These are phyloP conservation scores for Pantherophis alleghaniensis DNA, from an alignment of 2,797 vertebrate genomes.

Conservation along the genomic window DNA sequence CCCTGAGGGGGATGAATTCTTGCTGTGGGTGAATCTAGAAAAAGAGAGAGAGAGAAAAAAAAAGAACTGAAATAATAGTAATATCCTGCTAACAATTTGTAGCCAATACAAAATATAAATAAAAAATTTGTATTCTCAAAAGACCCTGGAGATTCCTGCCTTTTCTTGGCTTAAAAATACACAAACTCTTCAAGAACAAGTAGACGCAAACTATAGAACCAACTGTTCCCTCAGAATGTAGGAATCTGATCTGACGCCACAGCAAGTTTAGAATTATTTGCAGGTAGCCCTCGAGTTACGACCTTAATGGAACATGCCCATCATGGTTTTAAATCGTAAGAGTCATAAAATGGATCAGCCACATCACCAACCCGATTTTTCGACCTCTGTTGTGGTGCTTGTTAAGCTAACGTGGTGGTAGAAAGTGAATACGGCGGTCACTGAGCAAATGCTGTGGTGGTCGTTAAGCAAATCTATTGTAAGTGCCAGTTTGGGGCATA, in stretches of 20 bases:
- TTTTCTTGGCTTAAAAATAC: background rate
- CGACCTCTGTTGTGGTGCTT: background rate
- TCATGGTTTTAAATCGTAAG: background rate
- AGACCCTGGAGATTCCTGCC: background rate
- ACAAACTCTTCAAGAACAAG: background rate
- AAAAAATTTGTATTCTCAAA: background rate
- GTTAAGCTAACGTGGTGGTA: background rate
- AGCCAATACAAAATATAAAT: too few relatives aligned
- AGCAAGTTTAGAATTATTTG: background rate
- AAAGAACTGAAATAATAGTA: background rate
- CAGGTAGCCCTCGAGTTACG: background rate
- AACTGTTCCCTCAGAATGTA: background rate
- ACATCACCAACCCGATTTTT: background rate
- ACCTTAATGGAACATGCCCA: background rate
- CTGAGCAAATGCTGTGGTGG: background rate
- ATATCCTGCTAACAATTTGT: background rate
- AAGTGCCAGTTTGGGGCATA: background rate
- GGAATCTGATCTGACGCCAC: background rate
- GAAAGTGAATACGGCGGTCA: background rate
- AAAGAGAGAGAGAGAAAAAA: background rate
- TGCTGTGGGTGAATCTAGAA: slow-evolving; percentile 72
- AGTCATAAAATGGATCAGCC: background rate
- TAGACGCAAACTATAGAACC: background rate
- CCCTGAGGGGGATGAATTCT: slow-evolving; percentile 82
- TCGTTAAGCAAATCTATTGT: background rate